Evolutionary conservation across 2,888 invertebrate species (phyloP), one percentile per base, ranked within the genome.

Genomic region (Diaperis boleti): DNA sequence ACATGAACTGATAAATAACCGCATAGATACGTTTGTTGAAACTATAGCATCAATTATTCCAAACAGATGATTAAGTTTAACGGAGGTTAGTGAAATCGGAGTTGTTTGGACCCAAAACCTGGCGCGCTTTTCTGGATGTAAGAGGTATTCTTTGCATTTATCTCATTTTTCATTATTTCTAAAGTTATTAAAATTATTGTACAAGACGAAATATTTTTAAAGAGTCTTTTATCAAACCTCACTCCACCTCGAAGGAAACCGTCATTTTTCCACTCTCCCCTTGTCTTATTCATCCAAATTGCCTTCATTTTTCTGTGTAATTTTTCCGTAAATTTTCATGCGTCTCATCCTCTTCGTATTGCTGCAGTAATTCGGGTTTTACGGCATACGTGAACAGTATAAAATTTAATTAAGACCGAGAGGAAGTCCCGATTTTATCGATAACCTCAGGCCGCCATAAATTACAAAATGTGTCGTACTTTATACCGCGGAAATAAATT

Each of bases 311-410:
- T 44, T 33, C 33, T 33, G 44, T 20, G 56, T 56, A 56, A 42
- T 45, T 56, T 44, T 56, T 44, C 20, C 33, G 35, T 44, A 45
- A 56, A 56, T 56, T 56, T 26, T n/a, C n/a, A 6, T 26, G 8
- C 26, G 8, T 5, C 26, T 26, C 20, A n/a, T n/a, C 6, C 20
- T 20, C 20, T 4, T 20, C 26, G 26, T 26, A 3, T 26, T 8
- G n/a, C n/a, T 26, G 6, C 8, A 26, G n/a, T 26, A 26, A 8
- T 20, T 20, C 18, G 8, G 3, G 6, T 8, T 17, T 29, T 14
- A 35, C 7, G 6, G 10, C 33, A 33, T 33, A 33, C 33, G 33
- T 33, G 33, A 13, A 11, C 20, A 10, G 3, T 17, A 42, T 20
- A 20, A 45, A 45, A 45, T 45, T 45, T 29, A 45, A 45, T 45